These are phyloP conservation scores for Agriopis leucophaearia DNA, from an alignment of 2,888 invertebrate species.

Conservation along the genomic window DNA sequence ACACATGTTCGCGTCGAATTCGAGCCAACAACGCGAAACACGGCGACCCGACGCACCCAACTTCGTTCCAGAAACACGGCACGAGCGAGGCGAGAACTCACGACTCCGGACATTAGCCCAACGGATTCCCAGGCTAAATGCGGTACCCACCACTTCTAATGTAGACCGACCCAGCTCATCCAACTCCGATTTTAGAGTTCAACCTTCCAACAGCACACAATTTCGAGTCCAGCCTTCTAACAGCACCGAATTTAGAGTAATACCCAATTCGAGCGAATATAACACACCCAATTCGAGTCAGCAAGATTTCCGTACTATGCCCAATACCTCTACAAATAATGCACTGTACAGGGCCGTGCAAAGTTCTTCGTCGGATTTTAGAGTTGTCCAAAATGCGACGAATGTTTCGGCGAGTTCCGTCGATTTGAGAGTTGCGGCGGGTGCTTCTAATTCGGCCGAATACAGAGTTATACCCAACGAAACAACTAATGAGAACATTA, in stretches of 20 bases:
- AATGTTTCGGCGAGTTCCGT: slow-evolving; percentile 7
- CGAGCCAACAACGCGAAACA: slow-evolving; percentile 21
- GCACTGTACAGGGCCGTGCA: slow-evolving; percentile 1
- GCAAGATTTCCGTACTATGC: slow-evolving; percentile 25
- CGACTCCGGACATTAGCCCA: slow-evolving; percentile 70
- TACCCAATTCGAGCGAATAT: slow-evolving; percentile 1
- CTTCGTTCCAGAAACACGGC: slow-evolving; percentile 61
- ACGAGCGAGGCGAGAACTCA: slow-evolving; percentile 63
- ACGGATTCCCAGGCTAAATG: slow-evolving; percentile 69
- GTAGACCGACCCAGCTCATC: neutral
- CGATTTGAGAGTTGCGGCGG: slow-evolving; percentile 24
- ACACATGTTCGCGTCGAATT: slow-evolving; percentile 73
- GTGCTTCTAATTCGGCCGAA: slow-evolving; percentile 11
- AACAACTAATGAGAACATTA: slow-evolving; percentile 51
- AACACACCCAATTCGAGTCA: slow-evolving; percentile 36
- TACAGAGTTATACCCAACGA: slow-evolving; percentile 14
- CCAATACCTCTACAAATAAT: slow-evolving; percentile 21
- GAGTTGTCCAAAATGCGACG: slow-evolving; percentile 9
- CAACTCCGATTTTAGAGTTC: neutral
- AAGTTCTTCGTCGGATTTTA: slow-evolving; percentile 1
- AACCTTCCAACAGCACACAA: neutral
- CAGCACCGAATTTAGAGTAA: neutral
- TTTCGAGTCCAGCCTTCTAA: neutral
- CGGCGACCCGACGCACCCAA: slow-evolving; percentile 58
- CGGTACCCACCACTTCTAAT: slow-evolving; percentile 54